phyloP scores from a whole-genome alignment of 2,797 vertebrate genomes.

The Epinephelus coioides region DNA sequence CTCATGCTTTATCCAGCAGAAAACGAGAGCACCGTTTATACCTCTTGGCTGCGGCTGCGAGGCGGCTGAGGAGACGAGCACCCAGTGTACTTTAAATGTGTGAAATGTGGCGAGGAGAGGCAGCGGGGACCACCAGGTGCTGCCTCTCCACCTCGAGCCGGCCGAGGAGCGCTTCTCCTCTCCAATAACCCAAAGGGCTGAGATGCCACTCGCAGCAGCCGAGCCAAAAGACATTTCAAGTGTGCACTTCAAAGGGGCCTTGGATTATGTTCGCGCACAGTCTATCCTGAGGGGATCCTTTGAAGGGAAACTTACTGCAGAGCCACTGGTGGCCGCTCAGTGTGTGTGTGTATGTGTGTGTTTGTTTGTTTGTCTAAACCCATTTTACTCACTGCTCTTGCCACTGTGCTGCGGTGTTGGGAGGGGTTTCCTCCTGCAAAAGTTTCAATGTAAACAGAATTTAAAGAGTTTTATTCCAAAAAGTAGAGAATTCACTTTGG shows the following conservation, averaged over 20 bases:
- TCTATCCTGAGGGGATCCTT: conserved; percentile 86
- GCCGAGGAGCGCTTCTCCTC: conserved; percentile 77
- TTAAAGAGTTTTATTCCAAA: conserved; percentile 49
- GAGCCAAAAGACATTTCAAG: conserved; percentile 88
- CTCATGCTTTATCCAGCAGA: conserved; percentile 66
- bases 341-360: conserved; percentile 59
- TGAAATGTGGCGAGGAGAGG: conserved; percentile 72
- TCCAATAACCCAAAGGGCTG: conserved; percentile 81
- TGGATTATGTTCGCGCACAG: conserved; percentile 85
- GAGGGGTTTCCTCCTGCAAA: conserved; percentile 48
- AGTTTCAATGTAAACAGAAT: conserved; percentile 62
- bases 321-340: conserved; percentile 82
- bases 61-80: conserved; percentile 60
- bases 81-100: conserved; percentile 75
- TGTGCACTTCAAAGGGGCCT: conserved; percentile 85
- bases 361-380: conserved; percentile 86
- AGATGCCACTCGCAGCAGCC: conserved; percentile 79
- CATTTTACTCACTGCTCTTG: conserved; percentile 80
- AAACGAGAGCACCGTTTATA: conserved; percentile 61
- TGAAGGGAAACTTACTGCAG: conserved; percentile 85
- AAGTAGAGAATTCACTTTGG: conserved; percentile 38
- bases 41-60: conserved; percentile 67
- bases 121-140: conserved; percentile 82
- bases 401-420: conserved; percentile 67
- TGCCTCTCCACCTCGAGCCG: conserved; percentile 75